Evolutionary conservation across 2,888 invertebrate genomes (phyloP).

Genomic region (Folsomia manolachei): DNA sequence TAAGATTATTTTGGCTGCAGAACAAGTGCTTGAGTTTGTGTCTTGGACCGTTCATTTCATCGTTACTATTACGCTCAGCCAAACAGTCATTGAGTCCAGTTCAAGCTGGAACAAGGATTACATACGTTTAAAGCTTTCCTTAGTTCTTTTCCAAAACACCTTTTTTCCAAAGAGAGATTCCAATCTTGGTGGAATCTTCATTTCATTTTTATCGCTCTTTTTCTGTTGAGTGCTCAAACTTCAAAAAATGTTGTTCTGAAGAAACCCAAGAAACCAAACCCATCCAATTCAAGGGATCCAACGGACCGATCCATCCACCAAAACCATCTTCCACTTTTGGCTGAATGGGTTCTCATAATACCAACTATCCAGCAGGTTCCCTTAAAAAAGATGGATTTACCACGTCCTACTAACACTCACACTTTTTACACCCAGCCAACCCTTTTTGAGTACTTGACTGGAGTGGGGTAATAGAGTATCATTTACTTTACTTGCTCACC

Average conservation of each 20-base stretch:
- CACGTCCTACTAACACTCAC: background rate
- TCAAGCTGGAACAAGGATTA: background rate
- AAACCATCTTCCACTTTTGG: background rate
- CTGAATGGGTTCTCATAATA: conserved; percentile 3
- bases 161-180: conserved; percentile 7
- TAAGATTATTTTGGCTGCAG: background rate
- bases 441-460: background rate
- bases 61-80: background rate
- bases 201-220: conserved; percentile 24
- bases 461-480: conserved; percentile 1
- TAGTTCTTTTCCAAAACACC: background rate
- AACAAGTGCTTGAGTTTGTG: background rate
- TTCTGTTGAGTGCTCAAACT: conserved; percentile 23
- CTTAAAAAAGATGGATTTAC: conserved; percentile 5
- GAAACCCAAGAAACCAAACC: background rate
- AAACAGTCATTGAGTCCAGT: background rate
- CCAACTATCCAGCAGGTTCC: background rate
- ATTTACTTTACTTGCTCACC: background rate
- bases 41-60: background rate
- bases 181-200: conserved; percentile 13
- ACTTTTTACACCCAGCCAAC: conserved; percentile 4
- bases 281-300: conserved; percentile 24
- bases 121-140: background rate
- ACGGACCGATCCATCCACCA: too few species aligned
- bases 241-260: background rate